These are phyloP conservation scores for Chrysolina americana DNA, from an alignment of 2,888 invertebrate genomes.

Conservation along the genomic window DNA sequence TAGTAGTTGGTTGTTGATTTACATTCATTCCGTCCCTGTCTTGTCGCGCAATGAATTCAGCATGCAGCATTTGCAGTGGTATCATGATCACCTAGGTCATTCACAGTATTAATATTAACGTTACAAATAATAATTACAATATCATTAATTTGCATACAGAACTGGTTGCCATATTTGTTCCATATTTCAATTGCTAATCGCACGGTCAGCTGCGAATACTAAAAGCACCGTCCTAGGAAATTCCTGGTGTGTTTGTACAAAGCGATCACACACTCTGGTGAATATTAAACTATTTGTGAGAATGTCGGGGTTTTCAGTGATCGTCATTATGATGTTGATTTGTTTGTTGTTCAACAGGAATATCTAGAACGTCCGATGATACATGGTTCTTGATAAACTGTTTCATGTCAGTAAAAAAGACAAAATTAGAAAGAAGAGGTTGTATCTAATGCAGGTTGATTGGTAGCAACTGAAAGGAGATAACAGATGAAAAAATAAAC, in stretches of 20 bases:
- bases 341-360: neutral
- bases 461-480: too few relatives aligned
- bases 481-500: neutral
- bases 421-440: too few relatives aligned
- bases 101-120: conserved; percentile 51
- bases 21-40: neutral
- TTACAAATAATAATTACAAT: conserved; percentile 54
- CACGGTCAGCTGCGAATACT: conserved; percentile 31
- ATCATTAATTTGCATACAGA: conserved; percentile 54
- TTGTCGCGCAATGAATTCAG: conserved; percentile 24
- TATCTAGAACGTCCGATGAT: too few relatives aligned
- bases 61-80: conserved; percentile 32
- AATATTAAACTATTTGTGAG: conserved; percentile 7
- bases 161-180: conserved; percentile 45
- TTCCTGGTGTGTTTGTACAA: conserved; percentile 18
- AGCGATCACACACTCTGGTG: conserved; percentile 9
- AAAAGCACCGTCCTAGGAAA: conserved; percentile 20
- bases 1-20: neutral
- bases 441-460: too few relatives aligned
- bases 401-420: too few relatives aligned
- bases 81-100: conserved; percentile 48
- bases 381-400: too few relatives aligned
- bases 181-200: conserved; percentile 49
- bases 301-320: neutral
- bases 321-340: conserved; percentile 10